A percentile compares a stretch with the other conserved stretches of the same genome.
Conservation (phyloP, 92 coral and sea anemone species). For the Parazoanthus atlanticus region DNA sequence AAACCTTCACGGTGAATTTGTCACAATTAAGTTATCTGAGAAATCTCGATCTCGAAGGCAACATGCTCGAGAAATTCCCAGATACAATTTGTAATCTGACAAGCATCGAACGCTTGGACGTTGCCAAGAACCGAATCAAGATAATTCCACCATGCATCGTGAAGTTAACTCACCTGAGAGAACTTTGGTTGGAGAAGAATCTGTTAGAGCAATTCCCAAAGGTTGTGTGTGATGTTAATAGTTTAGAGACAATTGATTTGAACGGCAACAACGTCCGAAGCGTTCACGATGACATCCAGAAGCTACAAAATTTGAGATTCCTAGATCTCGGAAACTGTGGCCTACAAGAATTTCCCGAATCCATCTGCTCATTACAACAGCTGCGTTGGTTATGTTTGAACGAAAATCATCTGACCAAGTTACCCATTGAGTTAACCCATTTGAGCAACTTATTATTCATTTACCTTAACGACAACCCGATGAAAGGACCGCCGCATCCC, state of each 20-base stretch:
- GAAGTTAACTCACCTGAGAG: constrained; percentile 23
- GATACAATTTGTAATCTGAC: constrained; percentile 38
- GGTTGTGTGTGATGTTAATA: constrained; percentile 43
- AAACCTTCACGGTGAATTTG: constrained; percentile 37
- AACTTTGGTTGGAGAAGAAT: constrained; percentile 59
- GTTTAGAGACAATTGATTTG: constrained; percentile 41
- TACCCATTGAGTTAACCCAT: constrained; percentile 40
- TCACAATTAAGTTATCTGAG: constrained; percentile 7
- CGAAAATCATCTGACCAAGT: constrained; percentile 41
- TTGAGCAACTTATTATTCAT: constrained; percentile 38
- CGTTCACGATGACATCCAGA: constrained; percentile 24
- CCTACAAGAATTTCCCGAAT: constrained; percentile 32
- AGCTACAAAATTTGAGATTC: constrained; percentile 35
- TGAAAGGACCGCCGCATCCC: constrained; percentile 49
- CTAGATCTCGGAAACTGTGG: constrained; percentile 59
- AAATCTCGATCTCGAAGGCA: constrained; percentile 56
- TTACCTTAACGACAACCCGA: constrained; percentile 46
- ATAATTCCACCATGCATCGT: constrained; percentile 37
- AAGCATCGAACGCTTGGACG: constrained; percentile 43
- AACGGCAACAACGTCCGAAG: constrained; percentile 45
- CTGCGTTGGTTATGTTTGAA: constrained; percentile 53
- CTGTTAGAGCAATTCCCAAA: constrained; percentile 39
- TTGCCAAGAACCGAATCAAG: constrained; percentile 48
- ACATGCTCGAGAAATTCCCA: constrained; percentile 30
- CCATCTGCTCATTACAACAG: constrained; percentile 19